Conservation (phyloP, 2,113 vertebrate species). For the Xenopus borealis region DNA sequence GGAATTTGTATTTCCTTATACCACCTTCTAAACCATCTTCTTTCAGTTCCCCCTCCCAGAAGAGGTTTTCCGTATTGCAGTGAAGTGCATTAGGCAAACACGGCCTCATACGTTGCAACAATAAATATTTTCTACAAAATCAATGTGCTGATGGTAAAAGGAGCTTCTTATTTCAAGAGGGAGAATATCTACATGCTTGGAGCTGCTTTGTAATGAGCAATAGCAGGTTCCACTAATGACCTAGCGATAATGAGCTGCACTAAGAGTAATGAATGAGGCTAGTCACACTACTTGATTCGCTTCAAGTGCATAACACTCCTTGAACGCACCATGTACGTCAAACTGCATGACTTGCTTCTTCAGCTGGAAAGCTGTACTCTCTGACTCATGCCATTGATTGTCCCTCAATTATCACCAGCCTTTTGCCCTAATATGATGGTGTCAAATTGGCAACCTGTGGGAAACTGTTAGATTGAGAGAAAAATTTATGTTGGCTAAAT, state of each 20-base stretch:
- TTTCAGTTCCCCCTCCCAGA: background rate
- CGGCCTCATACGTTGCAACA: background rate
- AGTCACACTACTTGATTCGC: background rate
- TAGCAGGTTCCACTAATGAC: background rate
- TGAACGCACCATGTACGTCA: background rate
- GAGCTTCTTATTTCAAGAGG: background rate
- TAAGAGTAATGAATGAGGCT: background rate
- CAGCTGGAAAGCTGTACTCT: background rate
- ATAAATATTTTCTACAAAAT: background rate
- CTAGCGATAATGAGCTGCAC: background rate
- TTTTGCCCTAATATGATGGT: background rate
- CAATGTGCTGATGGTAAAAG: background rate
- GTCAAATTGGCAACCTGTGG: background rate
- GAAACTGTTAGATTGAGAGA: no score
- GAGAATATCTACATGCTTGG: background rate
- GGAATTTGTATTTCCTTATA: background rate
- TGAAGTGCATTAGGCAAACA: no score
- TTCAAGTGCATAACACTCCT: background rate
- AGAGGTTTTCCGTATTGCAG: no score
- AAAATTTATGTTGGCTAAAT: background rate
- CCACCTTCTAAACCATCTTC: background rate
- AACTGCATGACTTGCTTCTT: background rate
- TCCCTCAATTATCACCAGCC: constrained; percentile 1
- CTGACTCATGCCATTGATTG: constrained; percentile 4
- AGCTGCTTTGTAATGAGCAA: background rate